These are phyloP conservation scores for Melanostoma mellinum DNA, from an alignment of 2,888 invertebrate species.

Conservation along the genomic window DNA sequence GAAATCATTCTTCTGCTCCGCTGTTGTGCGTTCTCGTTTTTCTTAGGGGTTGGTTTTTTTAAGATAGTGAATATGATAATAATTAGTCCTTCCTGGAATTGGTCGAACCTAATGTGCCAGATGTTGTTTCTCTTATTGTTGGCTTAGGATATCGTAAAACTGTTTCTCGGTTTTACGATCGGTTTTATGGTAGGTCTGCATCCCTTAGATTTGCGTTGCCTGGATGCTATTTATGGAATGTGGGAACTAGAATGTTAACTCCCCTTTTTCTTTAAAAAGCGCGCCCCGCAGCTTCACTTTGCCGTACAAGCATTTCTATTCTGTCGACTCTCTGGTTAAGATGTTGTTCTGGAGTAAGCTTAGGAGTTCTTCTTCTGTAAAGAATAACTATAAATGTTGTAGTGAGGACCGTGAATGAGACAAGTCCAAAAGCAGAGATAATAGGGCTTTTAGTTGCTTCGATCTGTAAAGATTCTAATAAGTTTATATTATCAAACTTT, in stretches of 20 bases:
- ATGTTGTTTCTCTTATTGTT: no score
- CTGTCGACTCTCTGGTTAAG: neutral
- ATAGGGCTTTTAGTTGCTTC: constrained; percentile 4
- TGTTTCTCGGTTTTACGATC: neutral
- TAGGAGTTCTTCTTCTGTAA: no score
- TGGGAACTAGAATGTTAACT: neutral
- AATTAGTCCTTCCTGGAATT: no score
- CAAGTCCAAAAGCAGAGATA: constrained; percentile 2
- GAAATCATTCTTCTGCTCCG: no score
- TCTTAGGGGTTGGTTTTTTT: no score
- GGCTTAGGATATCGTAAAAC: no score
- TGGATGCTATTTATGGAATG: neutral
- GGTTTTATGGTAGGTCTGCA: neutral
- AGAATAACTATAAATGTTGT: neutral
- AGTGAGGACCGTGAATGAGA: neutral
- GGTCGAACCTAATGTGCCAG: no score
- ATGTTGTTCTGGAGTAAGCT: no score
- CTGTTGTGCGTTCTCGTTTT: no score
- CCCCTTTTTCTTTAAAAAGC: neutral
- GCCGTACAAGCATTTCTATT: constrained; percentile 6
- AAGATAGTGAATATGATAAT: no score
- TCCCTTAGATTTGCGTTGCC: neutral
- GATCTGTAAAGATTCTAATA: neutral
- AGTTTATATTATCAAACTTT: constrained; percentile 1
- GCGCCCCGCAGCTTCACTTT: neutral